Percentiles rank a stretch among this genome's conserved stretches.
Evolutionary conservation across 2,888 invertebrate species (phyloP).

Genomic region (Amblyjoppa proteus): DNA sequence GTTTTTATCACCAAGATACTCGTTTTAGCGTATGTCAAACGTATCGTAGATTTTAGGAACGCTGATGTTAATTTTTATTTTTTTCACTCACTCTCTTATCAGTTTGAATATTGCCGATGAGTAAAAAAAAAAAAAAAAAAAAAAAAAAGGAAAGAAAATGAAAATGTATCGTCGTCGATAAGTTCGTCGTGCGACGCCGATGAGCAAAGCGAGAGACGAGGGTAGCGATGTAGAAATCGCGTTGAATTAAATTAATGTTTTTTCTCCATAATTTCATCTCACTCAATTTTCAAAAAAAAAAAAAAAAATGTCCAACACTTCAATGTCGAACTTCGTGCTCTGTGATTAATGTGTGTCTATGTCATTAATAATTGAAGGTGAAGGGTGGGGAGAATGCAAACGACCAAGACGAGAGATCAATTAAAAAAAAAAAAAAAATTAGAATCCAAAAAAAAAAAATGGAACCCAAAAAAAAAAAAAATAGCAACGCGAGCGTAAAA

Average conservation of each 20-base stretch:
- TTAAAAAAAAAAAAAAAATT: constrained; percentile 7
- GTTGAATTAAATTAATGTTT: constrained; percentile 17
- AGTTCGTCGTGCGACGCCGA: constrained; percentile 37
- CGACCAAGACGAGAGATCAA: constrained; percentile 41
- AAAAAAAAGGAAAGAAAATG: neutral
- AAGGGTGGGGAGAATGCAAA: constrained; percentile 35
- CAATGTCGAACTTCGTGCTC: constrained; percentile 67
- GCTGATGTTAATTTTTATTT: constrained; percentile 30
- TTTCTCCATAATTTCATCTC: neutral
- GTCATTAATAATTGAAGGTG: constrained; percentile 54
- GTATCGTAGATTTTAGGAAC: constrained; percentile 64
- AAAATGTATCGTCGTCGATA: constrained; percentile 29
- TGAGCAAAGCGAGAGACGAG: constrained; percentile 58
- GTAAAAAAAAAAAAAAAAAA: constrained; percentile 6
- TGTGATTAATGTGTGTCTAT: constrained; percentile 68
- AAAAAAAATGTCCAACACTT: constrained; percentile 58
- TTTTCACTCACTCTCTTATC: constrained; percentile 7
- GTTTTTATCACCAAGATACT: constrained; percentile 82
- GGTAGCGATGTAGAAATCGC: constrained; percentile 26
- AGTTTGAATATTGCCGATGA: constrained; percentile 34
- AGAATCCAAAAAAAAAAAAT: neutral
- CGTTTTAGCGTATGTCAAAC: constrained; percentile 76
- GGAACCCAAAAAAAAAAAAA: constrained; percentile 21
- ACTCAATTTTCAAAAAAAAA: constrained; percentile 4
- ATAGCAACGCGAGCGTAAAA: neutral